Percentiles rank a stretch among this genome's conserved stretches.
Evolutionary conservation across 2,797 vertebrate genomes (phyloP).

Genomic region (Neosilurus hyrtlii): DNA sequence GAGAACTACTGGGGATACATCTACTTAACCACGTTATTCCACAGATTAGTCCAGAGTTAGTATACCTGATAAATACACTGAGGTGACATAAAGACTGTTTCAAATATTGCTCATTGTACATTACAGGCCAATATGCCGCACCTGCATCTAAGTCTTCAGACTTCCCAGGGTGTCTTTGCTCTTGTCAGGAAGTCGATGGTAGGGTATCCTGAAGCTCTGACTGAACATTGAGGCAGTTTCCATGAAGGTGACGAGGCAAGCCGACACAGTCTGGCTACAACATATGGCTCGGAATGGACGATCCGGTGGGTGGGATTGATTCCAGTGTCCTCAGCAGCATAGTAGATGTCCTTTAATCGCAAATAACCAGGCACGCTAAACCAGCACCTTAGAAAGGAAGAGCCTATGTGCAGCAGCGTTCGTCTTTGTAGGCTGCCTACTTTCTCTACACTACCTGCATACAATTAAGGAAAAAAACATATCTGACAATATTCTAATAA

Average conservation of each 20-base stretch:
- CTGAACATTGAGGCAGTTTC: constrained; percentile 55
- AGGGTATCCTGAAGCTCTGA: constrained; percentile 46
- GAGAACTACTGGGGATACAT: constrained; percentile 38
- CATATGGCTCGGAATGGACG: constrained; percentile 54
- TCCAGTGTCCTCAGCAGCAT: constrained; percentile 53
- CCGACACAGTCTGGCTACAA: constrained; percentile 54
- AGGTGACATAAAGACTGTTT: constrained; percentile 48
- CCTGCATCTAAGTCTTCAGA: constrained; percentile 43
- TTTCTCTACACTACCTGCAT: constrained; percentile 39
- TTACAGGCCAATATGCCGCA: constrained; percentile 52
- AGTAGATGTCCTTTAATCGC: constrained; percentile 47
- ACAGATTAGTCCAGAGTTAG: constrained; percentile 42
- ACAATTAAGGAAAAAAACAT: constrained; percentile 41
- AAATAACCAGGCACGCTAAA: constrained; percentile 50
- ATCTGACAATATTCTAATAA: constrained; percentile 12
- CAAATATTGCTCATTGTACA: constrained; percentile 60
- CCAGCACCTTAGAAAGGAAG: constrained; percentile 52
- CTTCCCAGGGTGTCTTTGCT: constrained; percentile 40
- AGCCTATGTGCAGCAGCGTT: constrained; percentile 44
- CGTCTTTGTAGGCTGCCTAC: constrained; percentile 47
- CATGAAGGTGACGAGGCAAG: constrained; percentile 53
- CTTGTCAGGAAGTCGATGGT: constrained; percentile 38
- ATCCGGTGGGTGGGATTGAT: constrained; percentile 47
- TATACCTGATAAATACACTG: constrained; percentile 56
- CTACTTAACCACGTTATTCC: constrained; percentile 40